A percentile compares a stretch with the other conserved stretches of the same genome.
Conservation (phyloP, 2,888 invertebrate species). For the Eilema griseolum region DNA sequence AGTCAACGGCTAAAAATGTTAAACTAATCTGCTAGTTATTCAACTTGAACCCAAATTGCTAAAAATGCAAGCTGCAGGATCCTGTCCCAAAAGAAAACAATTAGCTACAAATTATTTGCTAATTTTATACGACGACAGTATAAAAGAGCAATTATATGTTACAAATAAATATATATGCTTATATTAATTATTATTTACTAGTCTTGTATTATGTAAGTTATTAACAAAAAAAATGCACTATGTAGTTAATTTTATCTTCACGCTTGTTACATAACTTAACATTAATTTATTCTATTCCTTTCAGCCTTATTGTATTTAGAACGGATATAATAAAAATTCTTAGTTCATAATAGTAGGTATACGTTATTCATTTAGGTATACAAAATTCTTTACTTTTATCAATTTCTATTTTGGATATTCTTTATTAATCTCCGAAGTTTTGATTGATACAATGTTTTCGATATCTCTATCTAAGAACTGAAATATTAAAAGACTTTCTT, state of each 20-base stretch:
- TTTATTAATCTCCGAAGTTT: neutral
- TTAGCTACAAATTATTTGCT: too few relatives aligned
- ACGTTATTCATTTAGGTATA: neutral
- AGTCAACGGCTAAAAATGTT: too few relatives aligned
- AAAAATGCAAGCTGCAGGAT: too few relatives aligned
- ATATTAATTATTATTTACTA: too few relatives aligned
- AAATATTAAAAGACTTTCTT: neutral
- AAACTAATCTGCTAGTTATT: too few relatives aligned
- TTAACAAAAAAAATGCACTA: slow-evolving; percentile 23
- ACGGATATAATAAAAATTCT: slow-evolving; percentile 6
- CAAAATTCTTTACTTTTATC: neutral
- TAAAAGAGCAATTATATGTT: too few relatives aligned
- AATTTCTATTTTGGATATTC: neutral
- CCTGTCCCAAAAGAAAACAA: too few relatives aligned
- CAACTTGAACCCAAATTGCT: too few relatives aligned
- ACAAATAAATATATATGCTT: too few relatives aligned
- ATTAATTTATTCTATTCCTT: neutral
- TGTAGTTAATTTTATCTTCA: slow-evolving; percentile 25
- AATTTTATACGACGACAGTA: too few relatives aligned
- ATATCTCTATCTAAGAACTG: neutral
- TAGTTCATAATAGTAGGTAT: too few relatives aligned
- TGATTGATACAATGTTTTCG: neutral
- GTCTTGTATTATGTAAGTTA: neutral
- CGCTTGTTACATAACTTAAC: slow-evolving; percentile 28
- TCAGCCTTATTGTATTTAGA: neutral